Evolutionary conservation across 2,888 invertebrate species (phyloP).

Genomic region (Pegoplata infirma): DNA sequence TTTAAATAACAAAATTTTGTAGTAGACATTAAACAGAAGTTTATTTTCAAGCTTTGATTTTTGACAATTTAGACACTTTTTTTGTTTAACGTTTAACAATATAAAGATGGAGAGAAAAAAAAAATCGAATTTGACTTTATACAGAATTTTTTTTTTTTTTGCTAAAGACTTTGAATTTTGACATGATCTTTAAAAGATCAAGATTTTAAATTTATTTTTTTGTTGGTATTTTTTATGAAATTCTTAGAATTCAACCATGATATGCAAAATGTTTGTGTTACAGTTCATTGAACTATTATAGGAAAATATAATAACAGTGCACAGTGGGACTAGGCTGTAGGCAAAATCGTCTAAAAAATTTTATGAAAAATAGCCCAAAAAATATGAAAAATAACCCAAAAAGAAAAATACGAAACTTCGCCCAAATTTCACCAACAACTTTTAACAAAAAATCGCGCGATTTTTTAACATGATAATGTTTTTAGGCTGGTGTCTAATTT

Average conservation of each 20-base stretch:
- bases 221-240: not conserved
- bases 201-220: slow-evolving; percentile 36
- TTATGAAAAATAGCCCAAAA: too few species aligned
- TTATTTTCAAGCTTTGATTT: slow-evolving; percentile 55
- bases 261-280: slow-evolving; percentile 8
- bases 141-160: slow-evolving; percentile 8
- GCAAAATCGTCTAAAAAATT: too few species aligned
- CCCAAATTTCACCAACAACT: too few species aligned
- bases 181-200: slow-evolving; percentile 58
- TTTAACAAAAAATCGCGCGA: too few species aligned
- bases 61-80: slow-evolving; percentile 60
- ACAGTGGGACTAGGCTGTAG: too few species aligned
- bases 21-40: slow-evolving; percentile 48
- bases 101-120: not conserved
- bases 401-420: too few species aligned
- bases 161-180: slow-evolving; percentile 46
- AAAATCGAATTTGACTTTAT: slow-evolving; percentile 33
- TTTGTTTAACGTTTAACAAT: slow-evolving; percentile 1
- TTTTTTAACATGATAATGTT: too few species aligned
- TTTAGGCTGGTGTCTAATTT: too few species aligned
- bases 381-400: too few species aligned
- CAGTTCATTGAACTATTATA: not conserved
- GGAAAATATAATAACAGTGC: too few species aligned
- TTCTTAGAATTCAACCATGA: slow-evolving; percentile 46
- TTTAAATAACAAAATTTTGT: not conserved